Evolutionary conservation across 2,888 invertebrate species (phyloP).

Genomic region (Lycocerus yunnanus): DNA sequence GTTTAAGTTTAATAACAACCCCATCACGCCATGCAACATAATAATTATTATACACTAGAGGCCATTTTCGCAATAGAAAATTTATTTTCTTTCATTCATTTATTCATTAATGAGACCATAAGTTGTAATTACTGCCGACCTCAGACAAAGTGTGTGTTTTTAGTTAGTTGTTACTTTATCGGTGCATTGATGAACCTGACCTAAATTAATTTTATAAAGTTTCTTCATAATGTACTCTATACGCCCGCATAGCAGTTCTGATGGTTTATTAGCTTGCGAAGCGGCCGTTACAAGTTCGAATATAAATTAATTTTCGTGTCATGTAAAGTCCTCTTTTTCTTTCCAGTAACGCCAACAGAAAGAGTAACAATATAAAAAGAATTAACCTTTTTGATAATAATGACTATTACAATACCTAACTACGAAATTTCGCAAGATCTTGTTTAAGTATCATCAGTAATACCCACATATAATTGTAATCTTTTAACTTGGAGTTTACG

Average conservation of each 20-base stretch:
- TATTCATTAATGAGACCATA: background rate
- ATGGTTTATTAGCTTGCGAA: background rate
- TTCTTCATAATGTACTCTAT: background rate
- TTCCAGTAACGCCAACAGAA: too few species aligned
- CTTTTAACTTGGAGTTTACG: too few species aligned
- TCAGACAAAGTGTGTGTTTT: background rate
- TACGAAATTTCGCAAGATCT: too few species aligned
- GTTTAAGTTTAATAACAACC: background rate
- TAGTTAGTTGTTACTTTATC: background rate
- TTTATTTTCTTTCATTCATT: too few species aligned
- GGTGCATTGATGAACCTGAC: background rate
- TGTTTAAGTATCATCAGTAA: too few species aligned
- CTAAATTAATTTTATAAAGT: background rate
- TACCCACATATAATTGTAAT: too few species aligned
- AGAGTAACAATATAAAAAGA: too few species aligned
- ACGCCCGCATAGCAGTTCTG: background rate
- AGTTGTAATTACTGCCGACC: background rate
- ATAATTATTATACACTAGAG: background rate
- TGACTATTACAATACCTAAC: too few species aligned
- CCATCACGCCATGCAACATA: background rate
- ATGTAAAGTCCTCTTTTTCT: too few species aligned
- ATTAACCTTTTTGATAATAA: too few species aligned
- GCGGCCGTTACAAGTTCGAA: background rate
- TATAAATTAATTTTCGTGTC: background rate
- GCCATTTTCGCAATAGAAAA: background rate